Evolutionary conservation across 2,888 invertebrate genomes (phyloP).

Genomic region (Frankliniella intonsa): DNA sequence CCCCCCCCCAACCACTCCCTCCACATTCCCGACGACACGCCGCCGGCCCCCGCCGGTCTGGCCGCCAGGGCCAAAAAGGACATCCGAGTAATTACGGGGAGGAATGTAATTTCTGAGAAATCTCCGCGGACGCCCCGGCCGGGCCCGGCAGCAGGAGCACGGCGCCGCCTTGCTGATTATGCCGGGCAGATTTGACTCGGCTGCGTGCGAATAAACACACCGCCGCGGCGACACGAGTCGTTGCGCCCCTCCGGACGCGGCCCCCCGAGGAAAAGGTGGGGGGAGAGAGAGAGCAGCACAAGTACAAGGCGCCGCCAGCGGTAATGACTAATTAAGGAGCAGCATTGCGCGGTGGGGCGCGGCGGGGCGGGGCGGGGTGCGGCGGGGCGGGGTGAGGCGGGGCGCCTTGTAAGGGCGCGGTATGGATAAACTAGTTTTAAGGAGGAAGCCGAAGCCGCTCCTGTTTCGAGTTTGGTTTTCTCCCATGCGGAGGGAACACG

Average conservation of each 20-base stretch:
- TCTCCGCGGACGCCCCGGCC: background rate
- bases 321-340: slow-evolving; percentile 25
- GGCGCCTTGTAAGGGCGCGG: too few species aligned
- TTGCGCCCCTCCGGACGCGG: too few species aligned
- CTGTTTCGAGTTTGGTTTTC: too few species aligned
- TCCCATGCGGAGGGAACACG: too few species aligned
- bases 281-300: background rate
- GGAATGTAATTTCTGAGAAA: slow-evolving; percentile 18
- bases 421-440: too few species aligned
- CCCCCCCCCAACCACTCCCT: background rate
- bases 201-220: too few species aligned
- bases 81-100: background rate
- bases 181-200: too few species aligned
- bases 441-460: too few species aligned
- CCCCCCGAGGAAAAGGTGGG: too few species aligned
- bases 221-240: too few species aligned
- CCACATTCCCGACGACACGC: background rate
- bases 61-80: background rate
- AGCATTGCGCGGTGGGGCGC: slow-evolving; percentile 1
- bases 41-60: background rate
- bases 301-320: background rate
- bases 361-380: slow-evolving; percentile 1
- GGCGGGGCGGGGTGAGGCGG: background rate
- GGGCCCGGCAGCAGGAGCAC: background rate
- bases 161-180: background rate